Percentiles rank a stretch among this genome's conserved stretches.
Evolutionary conservation across 2,113 vertebrate species (phyloP).

Genomic region (Polypterus bichir): DNA sequence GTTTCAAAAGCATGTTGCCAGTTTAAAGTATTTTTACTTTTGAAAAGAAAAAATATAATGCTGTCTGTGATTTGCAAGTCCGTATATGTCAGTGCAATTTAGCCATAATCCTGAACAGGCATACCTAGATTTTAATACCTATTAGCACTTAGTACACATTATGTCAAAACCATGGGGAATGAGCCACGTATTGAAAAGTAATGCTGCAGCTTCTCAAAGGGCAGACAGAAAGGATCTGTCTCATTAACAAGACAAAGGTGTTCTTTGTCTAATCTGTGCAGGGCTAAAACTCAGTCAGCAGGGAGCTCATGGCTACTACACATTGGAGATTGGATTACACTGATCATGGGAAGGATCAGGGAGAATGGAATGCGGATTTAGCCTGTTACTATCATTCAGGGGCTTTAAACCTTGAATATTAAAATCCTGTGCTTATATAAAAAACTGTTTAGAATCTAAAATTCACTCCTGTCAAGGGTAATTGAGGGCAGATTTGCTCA

Average conservation of each 20-base stretch:
- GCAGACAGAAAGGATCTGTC: neutral
- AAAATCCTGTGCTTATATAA: no score
- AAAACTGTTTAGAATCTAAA: no score
- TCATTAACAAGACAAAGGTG: conserved; percentile 1
- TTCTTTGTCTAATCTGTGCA: neutral
- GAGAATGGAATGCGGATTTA: no score
- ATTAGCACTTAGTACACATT: neutral
- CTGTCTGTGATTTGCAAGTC: neutral
- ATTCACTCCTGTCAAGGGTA: no score
- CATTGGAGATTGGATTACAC: neutral
- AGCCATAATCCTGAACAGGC: neutral
- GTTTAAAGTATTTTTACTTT: no score
- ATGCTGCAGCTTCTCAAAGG: neutral
- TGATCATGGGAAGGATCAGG: neutral
- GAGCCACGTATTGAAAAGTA: neutral
- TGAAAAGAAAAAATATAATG: neutral
- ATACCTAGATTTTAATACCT: neutral
- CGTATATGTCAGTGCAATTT: neutral
- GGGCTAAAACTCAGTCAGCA: neutral
- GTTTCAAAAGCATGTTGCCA: no score
- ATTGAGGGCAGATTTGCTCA: no score
- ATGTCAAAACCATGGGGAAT: neutral
- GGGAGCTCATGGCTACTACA: neutral
- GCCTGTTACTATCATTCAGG: no score
- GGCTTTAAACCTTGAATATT: no score